A percentile compares a stretch with the other conserved stretches of the same genome.
phyloP scores from a whole-genome alignment of 2,888 invertebrate genomes.

The Nomada fucata region DNA sequence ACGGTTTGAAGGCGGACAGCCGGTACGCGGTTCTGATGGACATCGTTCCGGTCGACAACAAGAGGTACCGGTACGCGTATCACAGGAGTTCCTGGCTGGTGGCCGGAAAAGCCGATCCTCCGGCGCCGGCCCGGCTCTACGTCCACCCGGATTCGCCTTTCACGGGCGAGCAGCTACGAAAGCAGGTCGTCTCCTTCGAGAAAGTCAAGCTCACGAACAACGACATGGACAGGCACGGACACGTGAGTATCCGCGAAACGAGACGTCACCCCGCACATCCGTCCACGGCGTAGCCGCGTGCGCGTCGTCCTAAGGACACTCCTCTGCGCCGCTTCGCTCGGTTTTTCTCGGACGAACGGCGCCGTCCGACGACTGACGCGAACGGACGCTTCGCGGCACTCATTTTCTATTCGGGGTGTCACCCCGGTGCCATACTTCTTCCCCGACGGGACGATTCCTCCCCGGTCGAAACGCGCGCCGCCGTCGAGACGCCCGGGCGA shows the following conservation, averaged over 20 bases:
- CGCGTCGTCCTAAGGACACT: too few species aligned
- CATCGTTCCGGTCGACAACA: conserved; percentile 98
- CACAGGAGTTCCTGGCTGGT: conserved; percentile 99
- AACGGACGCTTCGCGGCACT: conserved; percentile 79
- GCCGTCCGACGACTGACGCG: conserved; percentile 78
- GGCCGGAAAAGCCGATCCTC: conserved; percentile 99
- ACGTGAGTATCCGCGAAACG: conserved; percentile 87
- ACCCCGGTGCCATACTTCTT: conserved; percentile 76
- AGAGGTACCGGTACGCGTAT: conserved; percentile 98
- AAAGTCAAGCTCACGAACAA: conserved; percentile 99
- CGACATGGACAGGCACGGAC: conserved; percentile 98
- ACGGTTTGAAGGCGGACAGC: conserved; percentile 92
- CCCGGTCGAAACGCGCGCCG: conserved; percentile 38
- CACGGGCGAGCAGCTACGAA: conserved; percentile 96
- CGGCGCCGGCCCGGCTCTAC: conserved; percentile 96
- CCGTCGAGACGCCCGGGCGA: neutral
- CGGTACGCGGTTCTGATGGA: conserved; percentile 97
- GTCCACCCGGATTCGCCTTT: conserved; percentile 98
- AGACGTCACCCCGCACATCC: neutral
- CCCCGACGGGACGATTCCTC: conserved; percentile 53
- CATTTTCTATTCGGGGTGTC: conserved; percentile 78
- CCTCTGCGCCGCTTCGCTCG: too few species aligned
- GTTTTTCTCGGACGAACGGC: neutral
- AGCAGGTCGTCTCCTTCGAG: conserved; percentile 99
- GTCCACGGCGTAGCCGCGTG: too few species aligned